These are phyloP conservation scores for Biston betularia DNA, from an alignment of 2,888 invertebrate species.

Conservation along the genomic window DNA sequence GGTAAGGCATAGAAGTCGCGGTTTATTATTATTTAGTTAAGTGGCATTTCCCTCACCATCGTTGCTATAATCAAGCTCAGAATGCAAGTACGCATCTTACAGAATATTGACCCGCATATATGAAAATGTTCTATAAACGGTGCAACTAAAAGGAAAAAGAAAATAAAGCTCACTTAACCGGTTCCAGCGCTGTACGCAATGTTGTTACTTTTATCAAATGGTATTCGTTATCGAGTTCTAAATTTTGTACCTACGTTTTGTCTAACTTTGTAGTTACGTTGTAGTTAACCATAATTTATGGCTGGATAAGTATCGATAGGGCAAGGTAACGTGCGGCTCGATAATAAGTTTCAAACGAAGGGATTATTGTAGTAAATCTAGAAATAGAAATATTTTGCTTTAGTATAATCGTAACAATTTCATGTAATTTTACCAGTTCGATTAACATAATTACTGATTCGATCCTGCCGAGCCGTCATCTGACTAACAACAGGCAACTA, in stretches of 20 bases:
- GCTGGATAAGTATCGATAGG: slow-evolving; percentile 20
- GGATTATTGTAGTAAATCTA: not conserved
- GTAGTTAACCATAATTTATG: slow-evolving; percentile 24
- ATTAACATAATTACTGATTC: not conserved
- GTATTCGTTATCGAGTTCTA: slow-evolving; percentile 37
- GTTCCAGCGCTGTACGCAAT: slow-evolving; percentile 20
- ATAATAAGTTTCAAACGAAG: slow-evolving; percentile 9
- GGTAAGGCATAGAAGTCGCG: not conserved
- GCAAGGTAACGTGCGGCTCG: not conserved
- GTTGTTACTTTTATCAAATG: slow-evolving; percentile 45
- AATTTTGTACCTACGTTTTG: slow-evolving; percentile 27
- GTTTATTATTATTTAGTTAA: slow-evolving; percentile 1
- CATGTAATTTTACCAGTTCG: not conserved
- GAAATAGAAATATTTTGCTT: not conserved
- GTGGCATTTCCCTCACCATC: not conserved
- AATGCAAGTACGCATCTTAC: slow-evolving; percentile 10
- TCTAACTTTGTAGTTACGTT: slow-evolving; percentile 18
- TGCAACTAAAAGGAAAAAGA: not conserved
- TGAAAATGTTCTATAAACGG: slow-evolving; percentile 3
- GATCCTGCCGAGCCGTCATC: not conserved
- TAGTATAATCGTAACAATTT: not conserved
- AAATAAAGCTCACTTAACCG: slow-evolving; percentile 12
- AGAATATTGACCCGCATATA: slow-evolving; percentile 7
- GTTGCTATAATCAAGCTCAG: slow-evolving; percentile 1
- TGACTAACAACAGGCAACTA: too few species aligned